phyloP scores from a whole-genome alignment of 2,113 vertebrate species.

The Ascaphus truei region DNA sequence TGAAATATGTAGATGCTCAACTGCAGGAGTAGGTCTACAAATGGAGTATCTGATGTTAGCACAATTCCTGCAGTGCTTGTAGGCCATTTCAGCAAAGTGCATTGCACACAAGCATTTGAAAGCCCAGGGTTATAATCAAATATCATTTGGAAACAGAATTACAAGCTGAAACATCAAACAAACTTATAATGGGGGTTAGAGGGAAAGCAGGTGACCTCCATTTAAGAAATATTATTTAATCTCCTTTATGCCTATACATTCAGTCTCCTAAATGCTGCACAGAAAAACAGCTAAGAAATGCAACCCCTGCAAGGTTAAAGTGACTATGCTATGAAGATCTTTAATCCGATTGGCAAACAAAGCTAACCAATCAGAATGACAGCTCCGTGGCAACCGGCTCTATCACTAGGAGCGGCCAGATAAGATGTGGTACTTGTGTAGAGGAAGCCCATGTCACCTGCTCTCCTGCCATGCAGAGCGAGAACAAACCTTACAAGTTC shows the following conservation, averaged over 20 bases:
- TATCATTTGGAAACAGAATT: not conserved
- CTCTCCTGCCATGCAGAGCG: no score
- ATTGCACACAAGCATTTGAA: no score
- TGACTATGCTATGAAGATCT: conserved; percentile 38
- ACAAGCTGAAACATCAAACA: not conserved
- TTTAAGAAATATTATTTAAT: no score
- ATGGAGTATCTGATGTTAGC: no score
- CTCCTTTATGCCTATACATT: not conserved
- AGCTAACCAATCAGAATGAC: conserved; percentile 72
- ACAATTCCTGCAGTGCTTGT: no score
- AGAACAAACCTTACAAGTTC: no score
- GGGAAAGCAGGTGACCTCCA: not conserved
- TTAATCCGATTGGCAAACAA: conserved; percentile 69
- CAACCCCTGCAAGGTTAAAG: conserved; percentile 45
- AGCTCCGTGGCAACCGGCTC: conserved; percentile 87
- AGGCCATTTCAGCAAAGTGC: no score
- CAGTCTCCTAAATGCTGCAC: not conserved
- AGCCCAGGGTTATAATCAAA: not conserved
- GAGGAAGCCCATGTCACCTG: not conserved
- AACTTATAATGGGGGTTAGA: not conserved
- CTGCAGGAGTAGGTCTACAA: no score
- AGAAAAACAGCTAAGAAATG: conserved; percentile 13
- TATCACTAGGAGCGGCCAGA: conserved; percentile 79
- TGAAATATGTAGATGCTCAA: no score
- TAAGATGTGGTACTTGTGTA: conserved; percentile 28